These are phyloP conservation scores for Hirudinaria manillensis DNA, from an alignment of 2,888 invertebrate genomes.

Conservation along the genomic window DNA sequence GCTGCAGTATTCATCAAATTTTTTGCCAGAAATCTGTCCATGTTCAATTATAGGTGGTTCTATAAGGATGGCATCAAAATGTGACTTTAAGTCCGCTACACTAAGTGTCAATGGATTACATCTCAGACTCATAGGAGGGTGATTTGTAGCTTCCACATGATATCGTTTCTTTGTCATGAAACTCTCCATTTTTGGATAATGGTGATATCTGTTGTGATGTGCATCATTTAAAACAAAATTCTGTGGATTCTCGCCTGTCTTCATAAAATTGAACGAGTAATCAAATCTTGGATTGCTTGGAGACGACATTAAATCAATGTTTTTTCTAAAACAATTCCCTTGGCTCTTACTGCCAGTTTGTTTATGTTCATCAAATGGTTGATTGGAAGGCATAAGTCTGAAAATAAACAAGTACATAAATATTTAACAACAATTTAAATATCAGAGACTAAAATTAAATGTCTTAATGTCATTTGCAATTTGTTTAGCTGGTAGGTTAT, in stretches of 20 bases:
- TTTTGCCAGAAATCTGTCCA: constrained; percentile 62
- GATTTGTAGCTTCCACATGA: constrained; percentile 80
- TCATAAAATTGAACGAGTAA: constrained; percentile 96
- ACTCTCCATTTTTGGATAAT: constrained; percentile 91
- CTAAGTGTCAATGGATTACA: constrained; percentile 80
- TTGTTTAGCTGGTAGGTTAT: no score
- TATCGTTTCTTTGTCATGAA: constrained; percentile 88
- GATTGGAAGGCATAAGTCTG: no score
- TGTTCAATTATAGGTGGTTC: constrained; percentile 91
- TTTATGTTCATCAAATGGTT: no score
- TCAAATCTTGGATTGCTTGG: constrained; percentile 92
- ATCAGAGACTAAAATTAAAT: no score
- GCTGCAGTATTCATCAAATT: constrained; percentile 79
- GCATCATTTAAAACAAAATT: constrained; percentile 93
- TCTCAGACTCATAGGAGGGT: constrained; percentile 74
- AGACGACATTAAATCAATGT: not conserved
- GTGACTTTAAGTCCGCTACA: constrained; percentile 75
- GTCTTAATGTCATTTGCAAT: no score
- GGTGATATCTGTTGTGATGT: constrained; percentile 88
- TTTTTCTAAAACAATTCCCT: no score
- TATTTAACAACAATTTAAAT: no score
- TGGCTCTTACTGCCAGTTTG: no score
- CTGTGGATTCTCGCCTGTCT: constrained; percentile 92
- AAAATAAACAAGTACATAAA: no score
- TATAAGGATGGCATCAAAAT: constrained; percentile 90